Base-by-base conservation (phyloP, 2,113 vertebrate species). In the Alethe diademata region DNA sequence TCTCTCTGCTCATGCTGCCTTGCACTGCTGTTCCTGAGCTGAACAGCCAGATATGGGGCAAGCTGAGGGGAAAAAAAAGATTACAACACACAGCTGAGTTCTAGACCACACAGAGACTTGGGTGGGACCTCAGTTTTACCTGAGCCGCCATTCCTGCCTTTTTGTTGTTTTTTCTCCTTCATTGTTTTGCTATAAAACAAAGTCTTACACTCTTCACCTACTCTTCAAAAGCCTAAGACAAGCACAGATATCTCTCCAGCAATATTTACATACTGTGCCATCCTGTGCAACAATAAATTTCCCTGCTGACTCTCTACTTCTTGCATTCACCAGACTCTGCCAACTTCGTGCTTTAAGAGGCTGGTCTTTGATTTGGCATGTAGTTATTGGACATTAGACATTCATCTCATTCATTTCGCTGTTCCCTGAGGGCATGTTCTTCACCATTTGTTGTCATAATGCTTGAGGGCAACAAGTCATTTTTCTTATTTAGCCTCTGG, bases 381-480 rank as follows among this genome's bases (percentile, higher is more conserved):
- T n/a, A 79, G 92, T 83, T 88, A 92, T 94, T 90, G 91, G 88
- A 43, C 91, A 97, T 97, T 86, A 92, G 71, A 35, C 92, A 94
- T 97, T 94, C 92, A 92, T 95, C 92, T 96, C 72, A 47, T 70
- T 88, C 92, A 88, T 90, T 92, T 83, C 1, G 0, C 79, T 29
- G 3, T 58, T 96, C 92, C 94, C 96, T 1, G 1, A 74, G 94
- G 96, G 51, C 47, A 48, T 65, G 69, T 96, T 96, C 92, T 86
- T 93, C 95, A 94, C 92, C 86, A 94, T 97, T 97, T 91, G 83
- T 76, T 97, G 91, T 78, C 86, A 84, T 93, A 96, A 97, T 91
- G 92, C 94, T 96, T 1, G 43, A 96, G 79, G 95, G 90, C 88
- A 88, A 94, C 56, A 88, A 95, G 90, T 83, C 0, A 94, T 96